phyloP scores from a whole-genome alignment of 2,797 vertebrate genomes.

The Neosilurus mollespiculum region DNA sequence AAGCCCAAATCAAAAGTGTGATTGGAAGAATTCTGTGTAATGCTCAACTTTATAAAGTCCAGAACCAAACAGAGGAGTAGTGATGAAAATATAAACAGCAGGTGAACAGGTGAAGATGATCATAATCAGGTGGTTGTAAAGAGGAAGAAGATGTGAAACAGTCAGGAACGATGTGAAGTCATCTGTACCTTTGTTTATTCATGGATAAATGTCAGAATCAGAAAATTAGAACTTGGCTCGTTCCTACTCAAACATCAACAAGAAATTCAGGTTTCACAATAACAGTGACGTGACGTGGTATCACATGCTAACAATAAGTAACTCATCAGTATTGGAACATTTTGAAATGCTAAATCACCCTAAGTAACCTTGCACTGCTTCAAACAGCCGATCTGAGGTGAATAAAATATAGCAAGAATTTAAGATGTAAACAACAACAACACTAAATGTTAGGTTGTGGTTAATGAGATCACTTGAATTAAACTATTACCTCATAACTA shows the following conservation, averaged over 20 bases:
- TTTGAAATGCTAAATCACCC: slow-evolving; percentile 19
- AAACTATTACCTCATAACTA: background rate
- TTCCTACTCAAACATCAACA: slow-evolving; percentile 3
- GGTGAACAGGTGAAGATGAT: background rate
- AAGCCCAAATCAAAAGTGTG: background rate
- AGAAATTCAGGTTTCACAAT: background rate
- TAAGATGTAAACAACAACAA: background rate
- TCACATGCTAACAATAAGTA: slow-evolving; percentile 14
- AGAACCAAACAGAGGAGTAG: background rate
- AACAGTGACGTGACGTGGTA: background rate
- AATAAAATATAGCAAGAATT: background rate
- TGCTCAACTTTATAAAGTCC: background rate
- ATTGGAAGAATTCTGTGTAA: background rate
- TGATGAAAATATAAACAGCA: background rate
- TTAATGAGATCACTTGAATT: background rate
- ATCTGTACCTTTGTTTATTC: background rate
- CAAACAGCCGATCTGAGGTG: background rate
- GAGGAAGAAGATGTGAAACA: background rate
- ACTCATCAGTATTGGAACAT: background rate
- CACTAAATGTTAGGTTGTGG: background rate
- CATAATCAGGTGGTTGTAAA: background rate
- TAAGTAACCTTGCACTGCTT: background rate
- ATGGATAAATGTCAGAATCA: background rate
- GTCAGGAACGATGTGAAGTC: background rate
- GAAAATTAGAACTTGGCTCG: background rate